Percentiles rank a stretch among this genome's conserved stretches.
Conservation (phyloP, 2,797 vertebrate species). For the Pterois miles region DNA sequence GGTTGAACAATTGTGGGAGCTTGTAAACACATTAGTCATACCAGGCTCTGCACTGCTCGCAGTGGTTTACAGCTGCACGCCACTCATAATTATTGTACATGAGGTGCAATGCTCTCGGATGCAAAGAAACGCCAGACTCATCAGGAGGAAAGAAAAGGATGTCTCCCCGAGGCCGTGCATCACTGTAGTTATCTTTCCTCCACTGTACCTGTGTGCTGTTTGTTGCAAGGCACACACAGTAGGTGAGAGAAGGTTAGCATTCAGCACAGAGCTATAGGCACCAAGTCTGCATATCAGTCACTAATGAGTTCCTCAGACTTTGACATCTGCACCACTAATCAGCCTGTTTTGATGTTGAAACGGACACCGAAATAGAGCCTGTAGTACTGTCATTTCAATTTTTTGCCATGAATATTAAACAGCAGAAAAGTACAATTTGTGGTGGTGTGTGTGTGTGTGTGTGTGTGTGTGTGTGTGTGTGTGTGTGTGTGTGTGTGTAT, state of each 20-base stretch:
- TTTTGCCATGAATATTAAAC: constrained; percentile 50
- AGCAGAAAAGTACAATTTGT: constrained; percentile 21
- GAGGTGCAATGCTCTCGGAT: constrained; percentile 52
- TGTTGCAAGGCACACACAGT: constrained; percentile 24
- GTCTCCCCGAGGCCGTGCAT: constrained; percentile 57
- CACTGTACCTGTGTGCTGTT: constrained; percentile 35
- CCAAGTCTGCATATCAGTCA: constrained; percentile 22
- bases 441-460: constrained; percentile 40
- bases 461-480: background rate
- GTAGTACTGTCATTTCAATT: constrained; percentile 14
- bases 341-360: constrained; percentile 41
- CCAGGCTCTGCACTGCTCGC: constrained; percentile 32
- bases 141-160: constrained; percentile 42
- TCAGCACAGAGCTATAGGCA: constrained; percentile 19
- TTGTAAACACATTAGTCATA: constrained; percentile 70
- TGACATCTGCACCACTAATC: constrained; percentile 40
- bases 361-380: constrained; percentile 12
- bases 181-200: constrained; percentile 36
- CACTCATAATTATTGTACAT: constrained; percentile 60
- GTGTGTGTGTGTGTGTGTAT: background rate
- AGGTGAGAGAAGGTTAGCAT: background rate
- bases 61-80: constrained; percentile 52
- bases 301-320: constrained; percentile 42
- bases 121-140: constrained; percentile 31
- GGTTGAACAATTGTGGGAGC: constrained; percentile 47